Percentiles rank a stretch among this genome's conserved stretches.
Evolutionary conservation across 2,113 vertebrate genomes (phyloP).

Genomic region (Delphinus delphis): DNA sequence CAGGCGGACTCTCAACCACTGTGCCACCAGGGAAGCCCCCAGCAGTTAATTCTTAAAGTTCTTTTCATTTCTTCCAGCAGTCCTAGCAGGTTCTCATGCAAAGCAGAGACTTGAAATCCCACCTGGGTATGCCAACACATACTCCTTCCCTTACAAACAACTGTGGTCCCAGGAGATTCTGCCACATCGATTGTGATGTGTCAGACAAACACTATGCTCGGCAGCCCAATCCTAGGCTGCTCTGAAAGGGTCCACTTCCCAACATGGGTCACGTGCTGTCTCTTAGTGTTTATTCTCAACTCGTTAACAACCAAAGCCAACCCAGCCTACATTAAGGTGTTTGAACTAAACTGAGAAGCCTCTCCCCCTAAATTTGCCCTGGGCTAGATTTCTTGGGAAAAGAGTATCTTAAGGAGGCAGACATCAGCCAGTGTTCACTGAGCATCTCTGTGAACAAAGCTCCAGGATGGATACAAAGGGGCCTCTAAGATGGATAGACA

Average conservation of each 20-base stretch:
- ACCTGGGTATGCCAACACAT: background rate
- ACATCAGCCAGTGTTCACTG: background rate
- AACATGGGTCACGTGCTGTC: background rate
- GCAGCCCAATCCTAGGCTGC: background rate
- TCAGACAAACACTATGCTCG: background rate
- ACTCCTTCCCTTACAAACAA: background rate
- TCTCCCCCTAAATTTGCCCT: background rate
- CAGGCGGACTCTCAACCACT: too few relatives aligned
- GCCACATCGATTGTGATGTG: background rate
- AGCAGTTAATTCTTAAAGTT: background rate
- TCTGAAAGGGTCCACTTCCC: background rate
- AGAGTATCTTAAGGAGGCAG: background rate
- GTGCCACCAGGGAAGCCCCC: too few relatives aligned
- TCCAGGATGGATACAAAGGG: background rate
- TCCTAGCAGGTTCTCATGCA: background rate
- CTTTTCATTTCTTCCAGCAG: slow-evolving; percentile 9
- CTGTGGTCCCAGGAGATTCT: background rate
- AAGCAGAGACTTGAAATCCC: background rate
- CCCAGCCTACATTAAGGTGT: background rate
- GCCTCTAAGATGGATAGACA: background rate
- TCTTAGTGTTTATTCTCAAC: background rate
- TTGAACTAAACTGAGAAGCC: background rate
- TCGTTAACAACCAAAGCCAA: background rate
- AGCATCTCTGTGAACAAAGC: background rate
- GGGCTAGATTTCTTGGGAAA: background rate